phyloP scores from a whole-genome alignment of 1,140 invertebrate species.

The Bombus affinis region DNA sequence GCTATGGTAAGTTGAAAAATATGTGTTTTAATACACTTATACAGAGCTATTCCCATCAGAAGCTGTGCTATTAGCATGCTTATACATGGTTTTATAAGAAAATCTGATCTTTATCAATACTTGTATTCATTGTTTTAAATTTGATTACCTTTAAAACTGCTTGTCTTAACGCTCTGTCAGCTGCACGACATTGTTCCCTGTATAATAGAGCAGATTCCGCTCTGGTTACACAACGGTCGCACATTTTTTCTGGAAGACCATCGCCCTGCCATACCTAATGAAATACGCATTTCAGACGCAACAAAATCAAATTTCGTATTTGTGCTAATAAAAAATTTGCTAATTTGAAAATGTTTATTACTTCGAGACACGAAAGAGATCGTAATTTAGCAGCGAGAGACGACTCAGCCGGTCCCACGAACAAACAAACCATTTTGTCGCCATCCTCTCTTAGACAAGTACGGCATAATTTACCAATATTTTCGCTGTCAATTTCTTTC shows the following conservation, averaged over 20 bases:
- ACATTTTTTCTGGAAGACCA: conserved; percentile 80
- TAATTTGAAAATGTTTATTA: conserved; percentile 43
- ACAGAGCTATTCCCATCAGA: no score
- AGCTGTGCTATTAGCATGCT: no score
- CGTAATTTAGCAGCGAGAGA: conserved; percentile 80
- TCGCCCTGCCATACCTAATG: conserved; percentile 80
- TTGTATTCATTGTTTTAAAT: background rate
- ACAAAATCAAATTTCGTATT: background rate
- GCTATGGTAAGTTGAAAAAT: no score
- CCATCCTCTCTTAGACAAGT: conserved; percentile 80
- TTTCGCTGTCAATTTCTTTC: conserved; percentile 80
- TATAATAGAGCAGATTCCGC: conserved; percentile 81
- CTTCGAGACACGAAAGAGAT: conserved; percentile 79
- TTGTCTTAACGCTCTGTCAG: conserved; percentile 79
- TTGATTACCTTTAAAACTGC: conserved; percentile 75
- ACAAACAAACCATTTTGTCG: conserved; percentile 81
- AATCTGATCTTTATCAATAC: background rate
- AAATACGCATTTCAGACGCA: background rate
- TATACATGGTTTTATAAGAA: background rate
- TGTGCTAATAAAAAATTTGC: background rate
- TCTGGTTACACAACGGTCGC: conserved; percentile 79
- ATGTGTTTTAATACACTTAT: no score
- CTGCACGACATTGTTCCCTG: conserved; percentile 80
- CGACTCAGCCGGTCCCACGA: conserved; percentile 79
- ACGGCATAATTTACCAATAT: conserved; percentile 79